Conservation (phyloP, 2,113 vertebrate species). For the Cebus imitator region DNA sequence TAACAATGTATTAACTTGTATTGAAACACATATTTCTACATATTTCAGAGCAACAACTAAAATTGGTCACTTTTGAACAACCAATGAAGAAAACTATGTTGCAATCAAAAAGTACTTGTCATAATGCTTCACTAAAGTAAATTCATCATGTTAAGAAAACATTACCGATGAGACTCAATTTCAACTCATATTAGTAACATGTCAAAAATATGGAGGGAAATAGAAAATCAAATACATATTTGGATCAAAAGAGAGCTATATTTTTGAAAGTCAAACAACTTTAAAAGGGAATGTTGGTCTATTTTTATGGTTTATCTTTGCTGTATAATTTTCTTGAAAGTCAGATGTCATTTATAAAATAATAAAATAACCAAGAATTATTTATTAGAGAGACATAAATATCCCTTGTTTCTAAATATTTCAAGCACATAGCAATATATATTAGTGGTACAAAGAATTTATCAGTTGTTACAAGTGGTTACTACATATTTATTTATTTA, state of each 20-base stretch:
- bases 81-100: not conserved
- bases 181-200: conserved; percentile 6
- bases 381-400: not conserved
- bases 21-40: not conserved
- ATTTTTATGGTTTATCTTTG: not conserved
- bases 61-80: conserved; percentile 36
- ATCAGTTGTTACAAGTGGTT: not conserved
- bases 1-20: conserved; percentile 45
- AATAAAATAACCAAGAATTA: not conserved
- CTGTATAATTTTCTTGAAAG: not conserved
- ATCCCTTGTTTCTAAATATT: not conserved
- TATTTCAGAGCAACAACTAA: conserved; percentile 1
- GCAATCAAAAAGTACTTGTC: not conserved
- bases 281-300: conserved; percentile 27
- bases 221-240: not conserved
- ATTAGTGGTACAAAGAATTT: not conserved
- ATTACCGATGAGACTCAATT: not conserved
- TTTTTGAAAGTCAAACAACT: conserved; percentile 42
- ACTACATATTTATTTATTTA: not conserved
- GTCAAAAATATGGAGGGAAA: not conserved
- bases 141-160: not conserved
- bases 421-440: not conserved
- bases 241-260: conserved; percentile 39
- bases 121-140: not conserved
- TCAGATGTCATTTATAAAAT: not conserved